A percentile compares a stretch with the other conserved stretches of the same genome.
Evolutionary conservation across 2,888 invertebrate genomes (phyloP).

Genomic region (Liposcelis brunnea): DNA sequence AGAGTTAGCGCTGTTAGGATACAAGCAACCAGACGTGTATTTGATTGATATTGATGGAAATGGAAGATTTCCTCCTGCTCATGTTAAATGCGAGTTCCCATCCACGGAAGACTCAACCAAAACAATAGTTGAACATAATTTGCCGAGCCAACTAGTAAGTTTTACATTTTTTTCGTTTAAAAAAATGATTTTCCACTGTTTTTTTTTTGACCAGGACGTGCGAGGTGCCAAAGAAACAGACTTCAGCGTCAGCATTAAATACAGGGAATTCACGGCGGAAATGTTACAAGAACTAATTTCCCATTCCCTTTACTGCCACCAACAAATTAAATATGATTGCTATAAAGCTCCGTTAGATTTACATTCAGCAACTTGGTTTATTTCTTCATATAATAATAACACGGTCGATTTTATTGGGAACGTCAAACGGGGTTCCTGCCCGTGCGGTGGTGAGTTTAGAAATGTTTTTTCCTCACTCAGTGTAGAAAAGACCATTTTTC

Average conservation of each 20-base stretch:
- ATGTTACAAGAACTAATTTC: conserved; percentile 83
- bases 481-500: no score
- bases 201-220: conserved; percentile 40
- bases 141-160: conserved; percentile 67
- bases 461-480: no score
- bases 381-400: conserved; percentile 56
- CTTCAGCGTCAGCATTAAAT: conserved; percentile 70
- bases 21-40: conserved; percentile 78
- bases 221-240: conserved; percentile 59
- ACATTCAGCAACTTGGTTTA: conserved; percentile 79
- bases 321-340: conserved; percentile 80
- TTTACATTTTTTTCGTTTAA: conserved; percentile 3
- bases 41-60: conserved; percentile 88
- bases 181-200: no score
- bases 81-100: conserved; percentile 84
- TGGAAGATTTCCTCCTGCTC: conserved; percentile 78
- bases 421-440: conserved; percentile 44
- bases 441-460: conserved; percentile 31
- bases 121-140: conserved; percentile 76
- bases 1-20: conserved; percentile 73
- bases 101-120: conserved; percentile 73
- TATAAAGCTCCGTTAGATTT: conserved; percentile 72
- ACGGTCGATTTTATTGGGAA: conserved; percentile 72
- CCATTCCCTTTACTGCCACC: conserved; percentile 75
- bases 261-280: conserved; percentile 74